Evolutionary conservation across 2,113 vertebrate genomes (phyloP).

Genomic region (Dermatemys mawii): DNA sequence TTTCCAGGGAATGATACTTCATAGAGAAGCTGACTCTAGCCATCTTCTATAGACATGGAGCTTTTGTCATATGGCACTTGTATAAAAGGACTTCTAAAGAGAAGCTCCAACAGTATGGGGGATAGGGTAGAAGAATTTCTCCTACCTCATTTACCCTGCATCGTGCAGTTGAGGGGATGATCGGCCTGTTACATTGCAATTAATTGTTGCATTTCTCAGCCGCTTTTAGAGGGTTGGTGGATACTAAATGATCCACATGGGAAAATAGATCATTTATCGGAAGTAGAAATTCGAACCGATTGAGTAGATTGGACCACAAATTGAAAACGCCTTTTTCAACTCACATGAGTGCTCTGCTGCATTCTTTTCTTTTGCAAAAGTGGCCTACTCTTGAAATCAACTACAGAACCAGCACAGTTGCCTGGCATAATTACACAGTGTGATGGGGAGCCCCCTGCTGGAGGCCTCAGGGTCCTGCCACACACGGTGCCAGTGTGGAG

Average conservation of each 20-base stretch:
- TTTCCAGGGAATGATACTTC: not conserved
- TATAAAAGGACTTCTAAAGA: not conserved
- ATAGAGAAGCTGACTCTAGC: not conserved
- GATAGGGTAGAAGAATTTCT: not conserved
- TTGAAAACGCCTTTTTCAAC: not conserved
- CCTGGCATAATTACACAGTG: conserved; percentile 65
- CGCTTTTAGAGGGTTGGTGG: conserved; percentile 33
- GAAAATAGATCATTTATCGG: conserved; percentile 38
- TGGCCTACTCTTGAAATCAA: conserved; percentile 42
- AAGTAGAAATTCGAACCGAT: conserved; percentile 23
- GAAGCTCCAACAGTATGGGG: not conserved
- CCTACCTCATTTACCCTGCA: not conserved
- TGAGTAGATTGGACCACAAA: conserved; percentile 43
- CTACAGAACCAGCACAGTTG: conserved; percentile 36
- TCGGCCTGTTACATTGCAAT: not conserved
- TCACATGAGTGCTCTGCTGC: not conserved
- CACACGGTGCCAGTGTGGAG: no score
- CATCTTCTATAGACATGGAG: not conserved
- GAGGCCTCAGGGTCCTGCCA: no score
- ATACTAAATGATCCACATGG: conserved; percentile 49
- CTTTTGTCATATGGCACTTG: not conserved
- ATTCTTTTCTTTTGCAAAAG: conserved; percentile 46
- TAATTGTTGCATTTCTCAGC: not conserved
- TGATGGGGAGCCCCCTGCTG: not conserved
- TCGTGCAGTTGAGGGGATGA: not conserved